Evolutionary conservation across 1,140 invertebrate species (phyloP).

Genomic region (Leptopilina boulardi): DNA sequence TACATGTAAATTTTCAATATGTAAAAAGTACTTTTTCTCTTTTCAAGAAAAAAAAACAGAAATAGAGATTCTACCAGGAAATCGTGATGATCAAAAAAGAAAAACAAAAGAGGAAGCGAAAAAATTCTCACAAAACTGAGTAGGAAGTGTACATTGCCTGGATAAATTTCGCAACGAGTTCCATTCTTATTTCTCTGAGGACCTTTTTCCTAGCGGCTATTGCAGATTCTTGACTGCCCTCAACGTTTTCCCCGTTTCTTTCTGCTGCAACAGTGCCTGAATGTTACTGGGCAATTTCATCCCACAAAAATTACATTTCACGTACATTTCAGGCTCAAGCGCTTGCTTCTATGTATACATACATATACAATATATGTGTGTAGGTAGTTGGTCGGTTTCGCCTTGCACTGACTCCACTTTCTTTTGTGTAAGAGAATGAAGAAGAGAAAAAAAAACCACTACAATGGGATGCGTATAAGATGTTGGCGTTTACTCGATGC

Average conservation of each 20-base stretch:
- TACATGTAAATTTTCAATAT: background rate
- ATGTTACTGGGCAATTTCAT: conserved; percentile 55
- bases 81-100: conserved; percentile 4
- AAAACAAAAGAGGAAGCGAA: background rate
- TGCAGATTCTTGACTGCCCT: conserved; percentile 46
- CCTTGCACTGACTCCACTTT: background rate
- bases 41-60: background rate
- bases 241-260: conserved; percentile 45
- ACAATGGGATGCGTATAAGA: conserved; percentile 42
- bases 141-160: conserved; percentile 37
- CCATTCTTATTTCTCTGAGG: conserved; percentile 61
- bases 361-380: too few relatives aligned
- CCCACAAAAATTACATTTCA: conserved; percentile 60
- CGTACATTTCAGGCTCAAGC: conserved; percentile 41
- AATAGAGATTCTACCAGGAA: background rate
- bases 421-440: conserved; percentile 41
- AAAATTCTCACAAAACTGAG: conserved; percentile 36
- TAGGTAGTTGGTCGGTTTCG: conserved; percentile 3
- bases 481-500: conserved; percentile 47
- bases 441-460: background rate
- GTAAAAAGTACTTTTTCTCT: background rate
- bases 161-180: conserved; percentile 58
- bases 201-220: conserved; percentile 50
- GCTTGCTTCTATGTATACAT: background rate
- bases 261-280: conserved; percentile 46